Evolutionary conservation across 2,797 vertebrate genomes (phyloP), one percentile per base, ranked within the genome.

Genomic region (Sebastiscus tertius): DNA sequence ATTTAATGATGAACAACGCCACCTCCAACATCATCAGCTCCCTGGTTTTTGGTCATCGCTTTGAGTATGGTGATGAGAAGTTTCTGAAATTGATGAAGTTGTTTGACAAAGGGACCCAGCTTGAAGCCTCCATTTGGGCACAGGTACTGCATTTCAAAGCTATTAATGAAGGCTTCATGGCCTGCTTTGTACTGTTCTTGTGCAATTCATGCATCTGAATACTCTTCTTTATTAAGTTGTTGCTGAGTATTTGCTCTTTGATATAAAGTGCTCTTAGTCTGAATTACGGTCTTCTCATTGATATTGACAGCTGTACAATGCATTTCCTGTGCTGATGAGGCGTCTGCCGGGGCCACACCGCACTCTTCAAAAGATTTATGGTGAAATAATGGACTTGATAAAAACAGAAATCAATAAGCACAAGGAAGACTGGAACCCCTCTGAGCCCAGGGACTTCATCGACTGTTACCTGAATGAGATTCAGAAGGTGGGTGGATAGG

Each of bases 401-500:
- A 27, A 66, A 46, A 49, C 11, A 33, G 63, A 63, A 36, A 18
- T 66, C 9, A 10, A 66, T 59, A 80, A 89, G 26, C 96, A 96
- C 86, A 94, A 84, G 81, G 85, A 81, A 36, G 87, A 95, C 9
- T 85, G 90, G 93, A 93, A 95, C 46, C 89, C 95, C n/a, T 81
- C 31, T 0, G 88, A 93, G 27, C 78, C 83, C 8, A 93, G 90
- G 66, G 95, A 96, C 65, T 96, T 94, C 86, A 96, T 96, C 0
- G 96, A 97, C 84, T 95, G 93, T 77, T 97, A 95, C 77, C 89
- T 96, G 78, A 93, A 86, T 2, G 95, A 97, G 89, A 95, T 96
- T 18, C 77, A 93, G 77, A 96, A 91, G 94, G 96, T 93, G 39
- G 24, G 39, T 46, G 39, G 24, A 46, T 24, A 8, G 29, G n/a